Base-by-base conservation (phyloP, 2,888 invertebrate species). In the Muschampia plurimacula region DNA sequence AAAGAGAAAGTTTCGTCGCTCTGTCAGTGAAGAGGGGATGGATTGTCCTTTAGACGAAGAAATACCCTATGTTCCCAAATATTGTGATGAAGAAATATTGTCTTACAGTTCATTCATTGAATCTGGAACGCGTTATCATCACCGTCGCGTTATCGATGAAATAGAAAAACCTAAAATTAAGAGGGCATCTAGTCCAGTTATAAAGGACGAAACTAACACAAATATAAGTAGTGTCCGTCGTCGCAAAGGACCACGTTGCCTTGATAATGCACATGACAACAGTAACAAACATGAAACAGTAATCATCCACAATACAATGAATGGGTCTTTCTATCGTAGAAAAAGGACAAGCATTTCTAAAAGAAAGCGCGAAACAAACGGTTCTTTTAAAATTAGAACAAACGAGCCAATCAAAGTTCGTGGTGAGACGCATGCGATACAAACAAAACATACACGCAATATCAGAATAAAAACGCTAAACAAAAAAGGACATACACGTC, bases 401-500 rank as follows among this genome's bases (percentile, higher is more conserved):
- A 15, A 28, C 28, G 12, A 28, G 28, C 57, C 28, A 12, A 28
- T 57, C 22, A 22, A 57, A 28, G 57, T 28, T 39, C 67, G 41
- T 22, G 32, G 39, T 36, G 64, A 64, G 64, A 46, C 64, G 70
- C 64, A 70, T 65, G 70, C 70, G 64, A 64, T 15, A 63, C 2
- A 12, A 59, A n/a, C 39, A 1, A 15, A 52, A 55, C 9, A 63
- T 63, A 55, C 9, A 46, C 52, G 52, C 63, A 62, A 55, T 64
- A 63, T 55, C 15, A 44, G 67, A 39, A 64, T 13, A 41, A 22
- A n/a, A 55, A 69, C 39, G 32, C 69, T 41, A 28, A 63, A 64
- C 8, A 32, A 2, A 44, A 52, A 63, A 9, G 22, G 7, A 41
- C n/a, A 13, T 41, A 63, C 41, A 15, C 5, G 46, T 13, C 41